A percentile compares a stretch with the other conserved stretches of the same genome.
These are phyloP conservation scores for Xenopus tropicalis DNA, from an alignment of 2,113 vertebrate species.

Conservation along the genomic window UCB_Xtro_10.0 CM004444.2:169366501-169367000, in stretches of 20 bases:
- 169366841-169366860: background rate
- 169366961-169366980: no score
- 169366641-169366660: conserved; percentile 11
- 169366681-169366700: conserved; percentile 17
- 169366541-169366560: no score
- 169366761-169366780: background rate
- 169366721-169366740: conserved; percentile 25
- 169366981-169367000: no score
- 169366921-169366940: background rate
- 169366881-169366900: background rate
- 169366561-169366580: no score
- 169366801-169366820: no score
- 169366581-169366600: conserved; percentile 13
- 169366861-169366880: background rate
- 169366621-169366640: conserved; percentile 12
- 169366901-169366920: background rate
- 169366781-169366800: background rate
- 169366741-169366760: conserved; percentile 7
- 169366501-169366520: no score
- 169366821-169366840: background rate
- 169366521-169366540: no score
- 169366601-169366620: conserved; percentile 24
- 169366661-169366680: conserved; percentile 16
- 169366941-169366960: no score
- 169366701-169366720: conserved; percentile 11